Percentiles rank a stretch among this genome's conserved stretches.
These are phyloP conservation scores for rat (Rattus norvegicus) DNA, from an alignment of 2,113 vertebrate genomes.

Conservation along the genomic window DNA sequence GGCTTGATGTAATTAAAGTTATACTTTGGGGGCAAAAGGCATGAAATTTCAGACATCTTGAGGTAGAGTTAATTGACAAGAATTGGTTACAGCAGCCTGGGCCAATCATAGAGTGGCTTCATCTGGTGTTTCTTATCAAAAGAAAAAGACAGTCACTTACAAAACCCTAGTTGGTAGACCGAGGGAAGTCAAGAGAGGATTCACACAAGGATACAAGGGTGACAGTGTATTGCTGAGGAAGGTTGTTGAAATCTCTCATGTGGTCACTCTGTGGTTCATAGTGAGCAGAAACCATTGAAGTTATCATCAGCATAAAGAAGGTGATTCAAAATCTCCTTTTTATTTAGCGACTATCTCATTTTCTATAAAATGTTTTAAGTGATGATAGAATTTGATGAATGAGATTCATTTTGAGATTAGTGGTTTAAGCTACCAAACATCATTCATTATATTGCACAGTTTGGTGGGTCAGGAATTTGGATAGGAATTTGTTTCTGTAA, in stretches of 20 bases:
- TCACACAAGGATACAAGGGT: not conserved
- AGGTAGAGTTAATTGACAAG: not conserved
- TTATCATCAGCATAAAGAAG: not conserved
- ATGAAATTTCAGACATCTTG: not conserved
- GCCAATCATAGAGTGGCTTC: not conserved
- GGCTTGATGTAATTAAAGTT: not conserved
- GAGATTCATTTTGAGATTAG: not conserved
- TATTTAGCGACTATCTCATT: not conserved
- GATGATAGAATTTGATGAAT: not conserved
- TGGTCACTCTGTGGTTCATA: not conserved
- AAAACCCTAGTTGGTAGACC: not conserved
- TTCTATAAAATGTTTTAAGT: not conserved
- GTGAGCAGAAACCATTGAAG: not conserved
- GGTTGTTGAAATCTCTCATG: not conserved
- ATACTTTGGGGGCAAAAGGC: not conserved
- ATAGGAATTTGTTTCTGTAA: not conserved
- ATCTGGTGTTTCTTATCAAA: not conserved
- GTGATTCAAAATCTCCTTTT: not conserved
- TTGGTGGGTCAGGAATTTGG: not conserved
- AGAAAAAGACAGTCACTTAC: not conserved
- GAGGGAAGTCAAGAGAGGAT: fast-evolving
- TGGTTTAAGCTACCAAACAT: not conserved
- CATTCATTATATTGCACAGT: not conserved
- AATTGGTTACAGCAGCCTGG: not conserved
- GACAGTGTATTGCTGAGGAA: fast-evolving